Evolutionary conservation across 1,140 invertebrate genomes (phyloP).

Genomic region (Lasioglossum baleicum): DNA sequence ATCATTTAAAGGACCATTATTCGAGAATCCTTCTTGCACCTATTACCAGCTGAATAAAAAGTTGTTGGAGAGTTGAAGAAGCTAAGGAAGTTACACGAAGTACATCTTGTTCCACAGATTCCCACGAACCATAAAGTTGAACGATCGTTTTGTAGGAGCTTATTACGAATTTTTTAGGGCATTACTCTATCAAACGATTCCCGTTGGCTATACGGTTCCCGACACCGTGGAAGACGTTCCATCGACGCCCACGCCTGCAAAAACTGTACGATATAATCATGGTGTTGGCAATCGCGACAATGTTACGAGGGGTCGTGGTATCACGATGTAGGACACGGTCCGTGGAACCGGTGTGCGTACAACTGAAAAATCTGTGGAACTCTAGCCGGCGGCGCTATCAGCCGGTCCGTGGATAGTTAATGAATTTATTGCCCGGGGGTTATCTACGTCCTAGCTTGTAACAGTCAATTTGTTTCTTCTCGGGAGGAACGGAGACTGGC

Average conservation of each 20-base stretch:
- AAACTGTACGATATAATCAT: neutral
- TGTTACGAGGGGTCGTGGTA: neutral
- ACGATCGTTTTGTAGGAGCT: no score
- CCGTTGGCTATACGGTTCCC: neutral
- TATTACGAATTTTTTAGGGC: neutral
- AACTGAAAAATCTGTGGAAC: constrained; percentile 10
- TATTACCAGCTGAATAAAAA: no score
- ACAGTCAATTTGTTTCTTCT: constrained; percentile 26
- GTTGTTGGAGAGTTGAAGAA: no score
- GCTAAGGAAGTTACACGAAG: no score
- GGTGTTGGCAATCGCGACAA: neutral
- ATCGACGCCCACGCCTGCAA: neutral
- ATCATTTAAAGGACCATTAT: no score
- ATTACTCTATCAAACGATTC: neutral
- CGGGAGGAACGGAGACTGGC: neutral
- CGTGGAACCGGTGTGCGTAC: neutral
- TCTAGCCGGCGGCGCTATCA: neutral
- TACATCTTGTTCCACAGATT: no score
- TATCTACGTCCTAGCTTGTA: neutral
- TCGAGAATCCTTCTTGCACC: no score
- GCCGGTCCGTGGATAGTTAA: neutral
- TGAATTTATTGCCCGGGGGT: constrained; percentile 38
- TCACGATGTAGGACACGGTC: neutral
- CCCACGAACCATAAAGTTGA: no score
- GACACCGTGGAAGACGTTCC: neutral